A percentile compares a stretch with the other conserved stretches of the same genome.
phyloP scores from a whole-genome alignment of 2,797 vertebrate species.

The Manis crassicaudata region DNA sequence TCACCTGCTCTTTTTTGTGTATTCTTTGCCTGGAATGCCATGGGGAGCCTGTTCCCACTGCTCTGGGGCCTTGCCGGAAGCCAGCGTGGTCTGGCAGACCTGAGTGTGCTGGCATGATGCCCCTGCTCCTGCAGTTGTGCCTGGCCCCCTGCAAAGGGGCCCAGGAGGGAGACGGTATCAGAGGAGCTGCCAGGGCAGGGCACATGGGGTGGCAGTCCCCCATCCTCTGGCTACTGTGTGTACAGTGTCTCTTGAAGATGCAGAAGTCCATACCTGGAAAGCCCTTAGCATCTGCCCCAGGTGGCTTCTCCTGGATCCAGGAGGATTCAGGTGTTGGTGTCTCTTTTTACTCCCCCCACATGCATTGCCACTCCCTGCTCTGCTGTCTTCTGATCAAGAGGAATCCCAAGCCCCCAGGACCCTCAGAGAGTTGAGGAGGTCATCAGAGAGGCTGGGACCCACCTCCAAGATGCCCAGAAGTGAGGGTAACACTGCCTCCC shows the following conservation, averaged over 20 bases:
- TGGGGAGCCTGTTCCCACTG: accelerated
- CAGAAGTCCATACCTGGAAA: not conserved
- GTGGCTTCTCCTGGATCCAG: not conserved
- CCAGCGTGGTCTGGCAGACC: not conserved
- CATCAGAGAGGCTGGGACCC: not conserved
- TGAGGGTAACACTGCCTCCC: not conserved
- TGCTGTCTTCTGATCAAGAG: not conserved
- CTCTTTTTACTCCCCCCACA: too few species aligned
- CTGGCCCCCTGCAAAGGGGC: too few species aligned
- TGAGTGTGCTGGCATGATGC: accelerated
- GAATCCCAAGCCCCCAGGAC: not conserved
- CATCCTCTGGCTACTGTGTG: not conserved
- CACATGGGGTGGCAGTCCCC: not conserved
- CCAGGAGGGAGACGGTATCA: not conserved
- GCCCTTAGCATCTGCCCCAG: not conserved
- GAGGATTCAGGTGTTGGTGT: too few species aligned
- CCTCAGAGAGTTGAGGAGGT: not conserved
- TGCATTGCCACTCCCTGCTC: accelerated
- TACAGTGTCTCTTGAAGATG: not conserved
- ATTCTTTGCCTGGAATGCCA: not conserved
- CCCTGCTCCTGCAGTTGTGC: not conserved
- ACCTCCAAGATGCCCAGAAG: accelerated
- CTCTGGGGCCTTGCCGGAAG: not conserved
- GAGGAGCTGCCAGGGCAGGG: not conserved
- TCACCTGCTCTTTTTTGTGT: not conserved